Evolutionary conservation across 2,113 vertebrate species (phyloP), one percentile per base, ranked within the genome.

Genomic region (Turnix velox): DNA sequence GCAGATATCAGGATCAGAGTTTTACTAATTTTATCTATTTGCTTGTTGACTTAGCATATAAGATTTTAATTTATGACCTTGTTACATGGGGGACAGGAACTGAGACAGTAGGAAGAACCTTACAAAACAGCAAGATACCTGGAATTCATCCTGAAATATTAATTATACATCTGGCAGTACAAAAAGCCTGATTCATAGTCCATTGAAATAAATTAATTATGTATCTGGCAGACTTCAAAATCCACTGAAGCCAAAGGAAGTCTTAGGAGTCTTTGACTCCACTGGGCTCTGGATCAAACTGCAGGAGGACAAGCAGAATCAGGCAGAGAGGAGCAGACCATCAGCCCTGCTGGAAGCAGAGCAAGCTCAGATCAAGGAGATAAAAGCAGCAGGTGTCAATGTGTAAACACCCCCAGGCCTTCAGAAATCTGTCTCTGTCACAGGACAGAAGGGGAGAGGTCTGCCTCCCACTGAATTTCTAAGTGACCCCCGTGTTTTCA

Each of bases 201-300:
- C 84, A 90, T 92, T 92, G 77, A 96, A 94, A 95, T 89, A 95
- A 96, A 96, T 95, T 94, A 95, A 95, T 96, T 95, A 95, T 92
- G 93, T 94, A 94, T 95, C 84, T 95, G 66, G 92, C 95, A 94
- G 91, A 68, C 78, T 92, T 45, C 42, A 93, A 91, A 95, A 92
- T 82, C 74, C 74, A 79, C 74, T 58, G 84, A 91, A 91, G 88
- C 73, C 94, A 95, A 94, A 90, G 43, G 23, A 93, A 95, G 48
- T 88, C 93, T 94, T 93, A 74, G 65, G 68, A 92, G 73, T 75
- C 86, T 90, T 86, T 84, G 80, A 95, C 48, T 95, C 88, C 45
- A 11, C 37, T 68, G 88, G 80, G 80, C 92, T 84, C 65, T 87
- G 86, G 37, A 90, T 93, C 73, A 88, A 88, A 65, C 76, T 92